These are phyloP conservation scores for Bombus ignitus DNA, from an alignment of 1,140 invertebrate species.

Conservation along the genomic window DNA sequence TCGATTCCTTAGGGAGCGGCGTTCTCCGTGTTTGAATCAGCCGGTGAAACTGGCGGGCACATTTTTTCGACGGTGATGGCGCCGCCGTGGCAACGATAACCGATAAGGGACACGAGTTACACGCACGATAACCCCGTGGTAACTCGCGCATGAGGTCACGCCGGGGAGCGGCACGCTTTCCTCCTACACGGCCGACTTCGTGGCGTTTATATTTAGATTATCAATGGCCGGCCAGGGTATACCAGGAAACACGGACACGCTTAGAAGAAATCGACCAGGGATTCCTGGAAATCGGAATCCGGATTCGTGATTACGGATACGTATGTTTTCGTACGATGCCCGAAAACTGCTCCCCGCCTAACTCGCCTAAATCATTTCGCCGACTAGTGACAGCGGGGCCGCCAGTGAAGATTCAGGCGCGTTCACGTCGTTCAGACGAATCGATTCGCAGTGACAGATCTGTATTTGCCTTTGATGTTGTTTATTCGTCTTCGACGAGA, in stretches of 20 bases:
- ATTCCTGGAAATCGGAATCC: constrained; percentile 36
- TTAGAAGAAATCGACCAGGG: constrained; percentile 21
- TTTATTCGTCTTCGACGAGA: too few species aligned
- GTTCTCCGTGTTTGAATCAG: constrained; percentile 6
- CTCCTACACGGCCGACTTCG: constrained; percentile 40
- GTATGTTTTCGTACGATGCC: not conserved
- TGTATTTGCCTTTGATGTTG: too few species aligned
- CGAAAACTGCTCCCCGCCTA: not conserved
- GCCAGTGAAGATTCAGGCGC: not conserved
- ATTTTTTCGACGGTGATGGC: constrained; percentile 36
- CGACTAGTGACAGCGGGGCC: not conserved
- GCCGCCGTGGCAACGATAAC: constrained; percentile 38
- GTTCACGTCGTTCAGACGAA: too few species aligned
- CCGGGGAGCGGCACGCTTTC: constrained; percentile 53
- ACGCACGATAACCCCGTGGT: constrained; percentile 53
- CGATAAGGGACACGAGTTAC: constrained; percentile 45
- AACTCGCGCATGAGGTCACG: constrained; percentile 41
- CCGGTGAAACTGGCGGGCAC: constrained; percentile 31
- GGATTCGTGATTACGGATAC: not conserved
- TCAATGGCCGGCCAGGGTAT: constrained; percentile 53
- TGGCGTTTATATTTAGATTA: constrained; percentile 64
- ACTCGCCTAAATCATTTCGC: not conserved
- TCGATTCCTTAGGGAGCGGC: not conserved
- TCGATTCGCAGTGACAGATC: too few species aligned
- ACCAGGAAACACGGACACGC: constrained; percentile 44